Evolutionary conservation across 2,888 invertebrate species (phyloP).

Genomic region (Drosophila anomalipes): DNA sequence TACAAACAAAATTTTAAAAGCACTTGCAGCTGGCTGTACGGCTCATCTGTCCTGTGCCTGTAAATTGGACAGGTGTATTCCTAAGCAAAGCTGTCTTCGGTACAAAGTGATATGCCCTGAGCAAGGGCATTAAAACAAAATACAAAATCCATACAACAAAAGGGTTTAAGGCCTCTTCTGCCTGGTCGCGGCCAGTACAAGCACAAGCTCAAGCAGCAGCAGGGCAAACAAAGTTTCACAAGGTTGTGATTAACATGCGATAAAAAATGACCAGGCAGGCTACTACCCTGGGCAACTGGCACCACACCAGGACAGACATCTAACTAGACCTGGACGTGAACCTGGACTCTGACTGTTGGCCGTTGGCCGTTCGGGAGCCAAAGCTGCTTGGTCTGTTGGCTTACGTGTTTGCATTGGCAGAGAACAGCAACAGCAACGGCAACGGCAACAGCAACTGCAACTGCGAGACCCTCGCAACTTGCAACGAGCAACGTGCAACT

Average conservation of each 20-base stretch:
- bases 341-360: slow-evolving; percentile 39
- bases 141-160: slow-evolving; percentile 57
- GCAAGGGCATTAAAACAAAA: slow-evolving; percentile 51
- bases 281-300: slow-evolving; percentile 44
- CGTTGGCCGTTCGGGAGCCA: slow-evolving; percentile 28
- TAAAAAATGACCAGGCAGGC: slow-evolving; percentile 75
- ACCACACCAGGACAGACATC: slow-evolving; percentile 44
- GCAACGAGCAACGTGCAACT: slow-evolving; percentile 17
- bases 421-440: slow-evolving; percentile 27
- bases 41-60: slow-evolving; percentile 1
- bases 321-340: slow-evolving; percentile 24
- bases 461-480: slow-evolving; percentile 37
- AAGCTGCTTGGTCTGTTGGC: slow-evolving; percentile 66
- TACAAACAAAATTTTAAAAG: not conserved
- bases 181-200: slow-evolving; percentile 29
- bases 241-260: slow-evolving; percentile 81
- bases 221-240: slow-evolving; percentile 79
- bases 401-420: slow-evolving; percentile 72
- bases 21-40: not conserved
- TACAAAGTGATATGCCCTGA: slow-evolving; percentile 44
- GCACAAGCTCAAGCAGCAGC: slow-evolving; percentile 30
- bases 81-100: slow-evolving; percentile 11
- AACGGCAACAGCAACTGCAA: slow-evolving; percentile 28
- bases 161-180: slow-evolving; percentile 51
- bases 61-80: slow-evolving; percentile 41